Percentiles rank a stretch among this genome's conserved stretches.
phyloP scores from a whole-genome alignment of 2,113 vertebrate species.

The Tinamus guttatus region DNA sequence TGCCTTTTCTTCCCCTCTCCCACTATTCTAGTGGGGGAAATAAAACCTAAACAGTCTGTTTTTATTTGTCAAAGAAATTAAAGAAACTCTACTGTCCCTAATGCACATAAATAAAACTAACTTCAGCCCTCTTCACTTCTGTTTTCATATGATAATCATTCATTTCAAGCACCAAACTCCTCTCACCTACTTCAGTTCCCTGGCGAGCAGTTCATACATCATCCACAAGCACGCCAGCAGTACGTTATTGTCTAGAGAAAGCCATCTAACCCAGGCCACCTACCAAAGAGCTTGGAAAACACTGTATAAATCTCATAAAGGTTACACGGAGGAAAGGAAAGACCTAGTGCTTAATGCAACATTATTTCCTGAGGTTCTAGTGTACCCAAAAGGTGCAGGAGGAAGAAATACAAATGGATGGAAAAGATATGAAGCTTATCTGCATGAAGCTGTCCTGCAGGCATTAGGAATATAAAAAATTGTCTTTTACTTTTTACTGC shows the following conservation, averaged over 20 bases:
- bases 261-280: background rate
- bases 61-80: background rate
- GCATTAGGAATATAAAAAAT: background rate
- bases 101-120: background rate
- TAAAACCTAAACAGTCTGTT: background rate
- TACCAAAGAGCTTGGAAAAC: background rate
- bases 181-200: background rate
- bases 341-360: background rate
- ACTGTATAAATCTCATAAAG: background rate
- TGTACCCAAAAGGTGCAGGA: background rate
- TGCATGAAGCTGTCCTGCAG: background rate
- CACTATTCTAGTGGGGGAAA: background rate
- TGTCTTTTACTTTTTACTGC: conserved; percentile 5
- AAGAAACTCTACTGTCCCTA: background rate
- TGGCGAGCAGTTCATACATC: background rate
- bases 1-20: background rate
- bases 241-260: background rate
- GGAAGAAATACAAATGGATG: background rate
- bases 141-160: background rate
- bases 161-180: background rate
- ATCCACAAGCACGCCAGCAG: background rate
- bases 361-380: background rate
- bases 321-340: background rate
- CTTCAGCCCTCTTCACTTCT: background rate
- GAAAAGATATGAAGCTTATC: background rate